Evolutionary conservation across 1,140 invertebrate genomes (phyloP).

Genomic region (Helicorthomorpha holstii): DNA sequence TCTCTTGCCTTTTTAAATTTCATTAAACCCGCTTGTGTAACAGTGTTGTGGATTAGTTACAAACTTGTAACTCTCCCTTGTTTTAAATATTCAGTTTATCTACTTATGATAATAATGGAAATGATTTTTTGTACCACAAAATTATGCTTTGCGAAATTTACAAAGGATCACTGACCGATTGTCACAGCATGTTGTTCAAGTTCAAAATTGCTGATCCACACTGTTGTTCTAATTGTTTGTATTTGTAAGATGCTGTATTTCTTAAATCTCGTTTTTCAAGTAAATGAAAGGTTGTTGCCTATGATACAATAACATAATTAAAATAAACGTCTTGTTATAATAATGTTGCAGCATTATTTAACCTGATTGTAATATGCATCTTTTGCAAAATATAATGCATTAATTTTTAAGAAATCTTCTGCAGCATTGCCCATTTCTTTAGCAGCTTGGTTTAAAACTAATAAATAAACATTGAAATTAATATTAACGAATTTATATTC

Average conservation of each 20-base stretch:
- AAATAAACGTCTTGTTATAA: neutral
- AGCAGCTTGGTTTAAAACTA: conserved; percentile 39
- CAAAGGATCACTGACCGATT: no score
- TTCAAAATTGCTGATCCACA: conserved; percentile 5
- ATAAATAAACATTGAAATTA: neutral
- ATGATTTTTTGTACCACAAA: no score
- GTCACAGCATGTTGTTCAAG: neutral
- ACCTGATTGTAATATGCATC: conserved; percentile 50
- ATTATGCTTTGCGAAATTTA: no score
- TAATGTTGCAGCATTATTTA: conserved; percentile 8
- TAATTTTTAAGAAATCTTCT: conserved; percentile 46
- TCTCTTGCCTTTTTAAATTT: no score
- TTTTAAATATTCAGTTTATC: no score
- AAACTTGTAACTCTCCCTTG: no score
- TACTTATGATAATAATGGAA: no score
- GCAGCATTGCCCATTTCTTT: conserved; percentile 45
- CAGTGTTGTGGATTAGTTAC: no score
- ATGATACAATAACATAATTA: conserved; percentile 13
- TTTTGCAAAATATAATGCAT: conserved; percentile 50
- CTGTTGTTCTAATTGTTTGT: conserved; percentile 20
- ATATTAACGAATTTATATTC: neutral
- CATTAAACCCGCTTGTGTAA: no score
- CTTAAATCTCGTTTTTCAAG: conserved; percentile 18
- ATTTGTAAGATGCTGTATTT: conserved; percentile 23
- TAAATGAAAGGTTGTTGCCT: conserved; percentile 21